Evolutionary conservation across 2,113 vertebrate species (phyloP).

Genomic region (Drymodes brunneopygia): DNA sequence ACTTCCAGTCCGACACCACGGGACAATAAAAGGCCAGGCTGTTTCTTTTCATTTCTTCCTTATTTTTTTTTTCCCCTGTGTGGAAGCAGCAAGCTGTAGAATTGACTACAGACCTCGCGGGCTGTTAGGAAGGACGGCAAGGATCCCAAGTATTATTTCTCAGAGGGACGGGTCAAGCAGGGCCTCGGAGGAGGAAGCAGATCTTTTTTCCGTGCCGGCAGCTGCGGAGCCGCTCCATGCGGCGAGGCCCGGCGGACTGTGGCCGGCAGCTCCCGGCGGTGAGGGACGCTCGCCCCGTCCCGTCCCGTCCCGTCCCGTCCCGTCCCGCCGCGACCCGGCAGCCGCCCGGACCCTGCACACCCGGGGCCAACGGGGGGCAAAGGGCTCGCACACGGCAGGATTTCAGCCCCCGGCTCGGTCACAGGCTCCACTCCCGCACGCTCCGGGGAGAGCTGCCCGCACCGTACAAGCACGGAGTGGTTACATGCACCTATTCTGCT

Average conservation of each 20-base stretch:
- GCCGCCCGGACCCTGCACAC: not conserved
- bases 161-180: not conserved
- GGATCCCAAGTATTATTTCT: not conserved
- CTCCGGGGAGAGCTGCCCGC: not conserved
- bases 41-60: not conserved
- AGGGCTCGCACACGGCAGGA: not conserved
- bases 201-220: not conserved
- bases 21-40: not conserved
- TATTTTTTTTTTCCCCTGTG: too few species aligned
- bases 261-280: not conserved
- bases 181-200: not conserved
- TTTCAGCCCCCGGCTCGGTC: not conserved
- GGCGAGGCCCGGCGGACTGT: not conserved
- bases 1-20: not conserved
- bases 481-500: not conserved
- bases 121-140: not conserved
- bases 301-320: not conserved
- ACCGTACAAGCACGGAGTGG: not conserved
- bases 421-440: not conserved
- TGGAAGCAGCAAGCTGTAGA: not conserved
- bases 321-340: too few species aligned
- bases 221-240: not conserved
- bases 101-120: not conserved
- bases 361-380: not conserved
- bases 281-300: not conserved